Conservation (phyloP, 2,113 vertebrate species). For the Bettongia penicillata region DNA sequence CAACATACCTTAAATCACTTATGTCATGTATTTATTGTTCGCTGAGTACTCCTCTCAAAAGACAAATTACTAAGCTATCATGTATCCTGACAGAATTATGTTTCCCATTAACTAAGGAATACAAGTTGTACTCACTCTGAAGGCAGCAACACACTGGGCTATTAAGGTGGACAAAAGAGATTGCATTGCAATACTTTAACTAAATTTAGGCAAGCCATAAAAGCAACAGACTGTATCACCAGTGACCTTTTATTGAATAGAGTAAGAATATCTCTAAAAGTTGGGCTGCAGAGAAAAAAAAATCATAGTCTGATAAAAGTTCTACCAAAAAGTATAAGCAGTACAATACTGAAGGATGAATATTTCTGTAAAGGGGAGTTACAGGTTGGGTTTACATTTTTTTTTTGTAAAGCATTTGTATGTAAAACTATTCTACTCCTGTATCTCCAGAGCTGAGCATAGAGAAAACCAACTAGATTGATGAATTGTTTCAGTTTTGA, state of each 20-base stretch:
- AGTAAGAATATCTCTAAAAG: slow-evolving; percentile 7
- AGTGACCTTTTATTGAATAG: background rate
- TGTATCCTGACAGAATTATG: slow-evolving; percentile 25
- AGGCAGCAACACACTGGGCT: slow-evolving; percentile 1
- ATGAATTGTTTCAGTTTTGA: background rate
- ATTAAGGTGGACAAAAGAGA: slow-evolving; percentile 12
- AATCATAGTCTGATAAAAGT: background rate
- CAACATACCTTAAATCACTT: slow-evolving; percentile 56
- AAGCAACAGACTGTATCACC: slow-evolving; percentile 5
- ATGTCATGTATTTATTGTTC: slow-evolving; percentile 53
- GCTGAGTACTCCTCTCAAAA: slow-evolving; percentile 38
- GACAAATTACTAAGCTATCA: slow-evolving; percentile 53
- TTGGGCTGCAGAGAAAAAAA: background rate
- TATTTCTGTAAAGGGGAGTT: background rate
- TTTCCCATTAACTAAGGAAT: slow-evolving; percentile 42
- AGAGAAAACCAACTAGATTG: background rate
- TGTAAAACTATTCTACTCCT: too few relatives aligned
- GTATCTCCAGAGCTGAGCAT: background rate
- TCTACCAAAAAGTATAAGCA: background rate
- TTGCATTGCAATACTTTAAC: background rate
- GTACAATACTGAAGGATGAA: background rate
- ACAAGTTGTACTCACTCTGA: slow-evolving; percentile 16
- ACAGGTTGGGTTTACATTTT: background rate
- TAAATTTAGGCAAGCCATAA: background rate
- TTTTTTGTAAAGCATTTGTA: too few relatives aligned